Percentiles rank a stretch among this genome's conserved stretches.
Evolutionary conservation across 2,113 vertebrate species (phyloP).

Genomic region (Microcebus murinus): DNA sequence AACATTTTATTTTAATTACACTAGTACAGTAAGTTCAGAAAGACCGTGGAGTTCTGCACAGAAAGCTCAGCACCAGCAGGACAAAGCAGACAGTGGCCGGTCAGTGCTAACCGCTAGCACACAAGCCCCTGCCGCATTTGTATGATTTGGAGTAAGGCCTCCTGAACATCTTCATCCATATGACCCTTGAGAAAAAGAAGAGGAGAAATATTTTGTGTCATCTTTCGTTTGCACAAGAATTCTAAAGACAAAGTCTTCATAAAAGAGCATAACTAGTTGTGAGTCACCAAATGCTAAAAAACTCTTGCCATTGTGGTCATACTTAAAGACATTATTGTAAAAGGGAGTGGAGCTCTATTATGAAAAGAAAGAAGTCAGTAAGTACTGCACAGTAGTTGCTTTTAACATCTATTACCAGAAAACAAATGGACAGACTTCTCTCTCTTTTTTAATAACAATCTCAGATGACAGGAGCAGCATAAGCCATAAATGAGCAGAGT

Average conservation of each 20-base stretch:
- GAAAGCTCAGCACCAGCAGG: conserved; percentile 16
- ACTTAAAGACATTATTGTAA: background rate
- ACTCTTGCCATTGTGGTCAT: background rate
- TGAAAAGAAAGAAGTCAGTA: background rate
- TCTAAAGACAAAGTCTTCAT: background rate
- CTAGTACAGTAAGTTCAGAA: background rate
- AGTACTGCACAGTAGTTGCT: background rate
- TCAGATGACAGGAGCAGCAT: background rate
- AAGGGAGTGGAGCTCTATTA: background rate
- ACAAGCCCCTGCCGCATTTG: conserved; percentile 97
- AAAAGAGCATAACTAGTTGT: background rate
- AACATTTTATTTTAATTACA: conserved; percentile 25
- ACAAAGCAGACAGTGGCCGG: background rate
- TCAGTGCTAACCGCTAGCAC: conserved; percentile 84
- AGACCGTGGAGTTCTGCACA: background rate
- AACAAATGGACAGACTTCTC: background rate
- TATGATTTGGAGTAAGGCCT: conserved; percentile 97
- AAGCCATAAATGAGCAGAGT: background rate
- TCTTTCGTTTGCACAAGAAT: background rate
- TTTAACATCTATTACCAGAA: background rate
- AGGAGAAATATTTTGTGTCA: background rate
- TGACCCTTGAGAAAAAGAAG: conserved; percentile 89
- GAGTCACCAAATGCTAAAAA: conserved; percentile 6
- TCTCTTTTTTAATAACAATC: background rate
- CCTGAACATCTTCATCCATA: conserved; percentile 99